phyloP scores from a whole-genome alignment of 2,113 vertebrate species.

The Vireo altiloquus region DNA sequence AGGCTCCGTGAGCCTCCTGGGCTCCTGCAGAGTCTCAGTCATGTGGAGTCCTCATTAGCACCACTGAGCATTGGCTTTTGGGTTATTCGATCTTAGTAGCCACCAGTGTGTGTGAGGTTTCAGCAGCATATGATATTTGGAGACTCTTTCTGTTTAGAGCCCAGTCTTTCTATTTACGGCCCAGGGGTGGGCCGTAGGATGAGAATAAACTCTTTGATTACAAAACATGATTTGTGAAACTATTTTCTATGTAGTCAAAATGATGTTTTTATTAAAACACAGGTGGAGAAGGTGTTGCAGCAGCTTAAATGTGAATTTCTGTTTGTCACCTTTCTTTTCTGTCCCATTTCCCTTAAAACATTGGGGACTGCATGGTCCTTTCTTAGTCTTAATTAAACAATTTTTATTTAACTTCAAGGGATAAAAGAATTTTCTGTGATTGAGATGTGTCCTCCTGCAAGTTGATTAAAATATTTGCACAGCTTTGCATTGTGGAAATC shows the following conservation, averaged over 20 bases:
- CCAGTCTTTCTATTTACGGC: too few relatives aligned
- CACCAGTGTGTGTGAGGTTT: neutral
- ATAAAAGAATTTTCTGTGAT: neutral
- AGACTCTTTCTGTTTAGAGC: neutral
- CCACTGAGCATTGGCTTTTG: neutral
- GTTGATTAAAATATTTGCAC: neutral
- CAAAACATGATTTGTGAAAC: neutral
- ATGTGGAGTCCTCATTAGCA: neutral
- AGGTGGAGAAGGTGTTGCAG: neutral
- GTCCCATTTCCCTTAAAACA: neutral
- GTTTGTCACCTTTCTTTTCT: neutral
- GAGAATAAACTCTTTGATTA: neutral
- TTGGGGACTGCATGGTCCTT: neutral
- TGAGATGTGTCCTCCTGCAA: neutral
- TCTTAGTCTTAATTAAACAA: neutral
- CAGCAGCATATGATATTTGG: neutral
- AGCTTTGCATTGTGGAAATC: neutral
- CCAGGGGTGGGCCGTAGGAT: neutral
- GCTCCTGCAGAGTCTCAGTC: neutral
- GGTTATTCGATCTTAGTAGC: neutral
- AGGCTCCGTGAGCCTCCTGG: neutral
- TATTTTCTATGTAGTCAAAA: neutral
- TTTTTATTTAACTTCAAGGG: neutral
- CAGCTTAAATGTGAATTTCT: neutral
- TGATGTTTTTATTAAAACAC: neutral